phyloP scores from a whole-genome alignment of 1,140 invertebrate genomes.

The Cotesia chilonis region DNA sequence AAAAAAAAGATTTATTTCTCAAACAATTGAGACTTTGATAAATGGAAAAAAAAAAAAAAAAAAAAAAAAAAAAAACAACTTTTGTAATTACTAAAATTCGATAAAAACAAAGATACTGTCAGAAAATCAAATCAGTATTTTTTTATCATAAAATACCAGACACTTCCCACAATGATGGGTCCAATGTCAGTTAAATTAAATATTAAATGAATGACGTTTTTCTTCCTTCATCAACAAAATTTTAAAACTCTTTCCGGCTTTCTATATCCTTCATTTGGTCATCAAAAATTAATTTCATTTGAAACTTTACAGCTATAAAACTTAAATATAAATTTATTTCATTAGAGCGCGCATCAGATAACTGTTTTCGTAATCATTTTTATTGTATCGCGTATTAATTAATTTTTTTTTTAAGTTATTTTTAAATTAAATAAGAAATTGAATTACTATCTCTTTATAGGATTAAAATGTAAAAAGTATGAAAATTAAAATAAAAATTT shows the following conservation, averaged over 20 bases:
- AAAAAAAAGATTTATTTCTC: no score
- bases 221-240: constrained; percentile 1
- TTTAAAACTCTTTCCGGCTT: background rate
- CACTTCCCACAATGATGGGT: background rate
- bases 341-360: no score
- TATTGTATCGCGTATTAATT: background rate
- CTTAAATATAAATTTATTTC: no score
- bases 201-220: background rate
- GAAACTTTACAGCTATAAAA: no score
- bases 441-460: no score
- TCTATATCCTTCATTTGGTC: background rate
- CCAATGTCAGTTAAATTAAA: background rate
- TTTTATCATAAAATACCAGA: background rate
- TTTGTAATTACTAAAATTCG: no score
- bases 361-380: no score
- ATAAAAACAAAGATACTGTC: background rate
- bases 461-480: no score
- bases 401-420: background rate
- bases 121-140: background rate
- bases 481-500: no score
- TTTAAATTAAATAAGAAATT: background rate
- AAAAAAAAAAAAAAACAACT: no score
- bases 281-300: background rate
- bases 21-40: no score
- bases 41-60: no score